Conservation (phyloP, 2,797 vertebrate genomes). For the Molossus molossus region DNA sequence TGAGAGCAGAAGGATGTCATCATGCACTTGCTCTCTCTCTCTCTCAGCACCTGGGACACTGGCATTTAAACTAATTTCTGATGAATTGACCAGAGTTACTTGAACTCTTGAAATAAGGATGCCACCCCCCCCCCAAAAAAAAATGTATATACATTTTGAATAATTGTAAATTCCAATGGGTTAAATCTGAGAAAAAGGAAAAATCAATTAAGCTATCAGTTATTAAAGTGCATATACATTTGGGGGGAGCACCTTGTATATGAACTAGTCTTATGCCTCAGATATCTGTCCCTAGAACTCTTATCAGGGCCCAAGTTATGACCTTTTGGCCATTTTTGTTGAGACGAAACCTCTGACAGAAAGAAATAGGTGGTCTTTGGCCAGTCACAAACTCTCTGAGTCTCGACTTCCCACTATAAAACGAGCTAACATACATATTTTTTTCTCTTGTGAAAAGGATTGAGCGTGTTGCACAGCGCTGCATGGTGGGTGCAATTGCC, state of each 20-base stretch:
- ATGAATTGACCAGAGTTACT: slow-evolving; percentile 1
- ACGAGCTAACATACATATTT: neutral
- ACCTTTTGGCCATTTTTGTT: slow-evolving; percentile 5
- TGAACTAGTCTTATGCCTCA: neutral
- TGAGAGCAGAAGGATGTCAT: neutral
- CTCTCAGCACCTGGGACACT: neutral
- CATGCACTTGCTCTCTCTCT: neutral
- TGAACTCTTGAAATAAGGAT: neutral
- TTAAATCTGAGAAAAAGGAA: too few relatives aligned
- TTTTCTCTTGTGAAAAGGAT: neutral
- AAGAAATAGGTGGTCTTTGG: neutral
- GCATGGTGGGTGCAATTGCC: neutral
- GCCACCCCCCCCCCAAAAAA: too few relatives aligned
- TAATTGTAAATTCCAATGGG: too few relatives aligned
- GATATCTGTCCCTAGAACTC: neutral
- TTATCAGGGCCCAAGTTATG: neutral
- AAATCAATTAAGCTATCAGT: too few relatives aligned
- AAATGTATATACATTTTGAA: too few relatives aligned
- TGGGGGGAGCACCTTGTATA: too few relatives aligned
- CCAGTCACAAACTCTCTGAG: neutral
- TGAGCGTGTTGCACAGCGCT: neutral
- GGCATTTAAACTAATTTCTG: neutral
- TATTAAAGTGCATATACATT: too few relatives aligned
- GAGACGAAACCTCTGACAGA: neutral
- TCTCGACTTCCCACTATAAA: neutral